These are phyloP conservation scores for Pollenia amentaria DNA, from an alignment of 2,888 invertebrate species.

Conservation along the genomic window DNA sequence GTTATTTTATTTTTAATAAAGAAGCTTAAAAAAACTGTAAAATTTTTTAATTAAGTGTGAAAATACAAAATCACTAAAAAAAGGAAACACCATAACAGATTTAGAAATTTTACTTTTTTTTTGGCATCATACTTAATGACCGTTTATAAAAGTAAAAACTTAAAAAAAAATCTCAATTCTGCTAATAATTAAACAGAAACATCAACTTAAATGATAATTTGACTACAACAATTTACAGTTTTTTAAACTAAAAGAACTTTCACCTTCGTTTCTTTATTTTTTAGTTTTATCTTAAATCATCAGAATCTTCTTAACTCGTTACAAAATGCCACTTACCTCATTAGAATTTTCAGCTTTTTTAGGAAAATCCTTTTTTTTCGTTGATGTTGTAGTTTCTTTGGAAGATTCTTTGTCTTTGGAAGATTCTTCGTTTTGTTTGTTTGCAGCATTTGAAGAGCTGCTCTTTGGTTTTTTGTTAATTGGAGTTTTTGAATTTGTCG, in stretches of 20 bases:
- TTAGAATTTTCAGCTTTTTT: constrained; percentile 81
- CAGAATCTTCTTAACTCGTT: background rate
- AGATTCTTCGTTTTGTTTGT: constrained; percentile 75
- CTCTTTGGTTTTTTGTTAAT: constrained; percentile 79
- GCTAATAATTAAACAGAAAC: background rate
- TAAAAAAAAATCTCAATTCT: background rate
- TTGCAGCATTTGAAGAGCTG: constrained; percentile 73
- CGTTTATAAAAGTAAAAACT: background rate
- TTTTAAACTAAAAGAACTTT: constrained; percentile 16
- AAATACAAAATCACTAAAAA: constrained; percentile 16
- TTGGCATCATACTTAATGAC: background rate
- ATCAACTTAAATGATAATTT: too few species aligned
- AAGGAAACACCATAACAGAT: constrained; percentile 11
- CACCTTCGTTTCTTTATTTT: constrained; percentile 10
- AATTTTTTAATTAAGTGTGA: constrained; percentile 13
- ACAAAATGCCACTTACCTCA: constrained; percentile 81
- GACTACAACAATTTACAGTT: background rate
- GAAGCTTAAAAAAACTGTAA: constrained; percentile 4
- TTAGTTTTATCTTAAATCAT: background rate
- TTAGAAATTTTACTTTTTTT: background rate
- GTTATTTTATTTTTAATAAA: constrained; percentile 17
- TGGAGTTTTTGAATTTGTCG: constrained; percentile 66
- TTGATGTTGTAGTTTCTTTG: constrained; percentile 25
- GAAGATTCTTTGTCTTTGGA: constrained; percentile 65
- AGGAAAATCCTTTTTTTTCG: constrained; percentile 52